Conservation (phyloP, 2,888 invertebrate genomes). For the Lottia gigantea region DNA sequence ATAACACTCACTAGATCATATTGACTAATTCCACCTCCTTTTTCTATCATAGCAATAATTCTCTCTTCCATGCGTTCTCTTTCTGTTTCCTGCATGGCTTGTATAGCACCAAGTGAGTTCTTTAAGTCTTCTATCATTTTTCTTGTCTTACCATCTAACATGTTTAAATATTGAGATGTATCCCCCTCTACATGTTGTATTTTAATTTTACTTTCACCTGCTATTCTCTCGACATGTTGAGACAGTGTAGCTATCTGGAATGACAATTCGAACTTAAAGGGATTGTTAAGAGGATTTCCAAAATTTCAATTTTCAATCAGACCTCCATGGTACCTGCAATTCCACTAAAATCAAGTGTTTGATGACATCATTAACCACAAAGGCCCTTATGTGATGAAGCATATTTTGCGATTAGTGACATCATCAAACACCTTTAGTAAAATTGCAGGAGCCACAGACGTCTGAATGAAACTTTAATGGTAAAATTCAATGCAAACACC, state of each 20-base stretch:
- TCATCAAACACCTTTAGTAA: neutral
- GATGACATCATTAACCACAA: too few species aligned
- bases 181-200: constrained; percentile 60
- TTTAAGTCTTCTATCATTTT: constrained; percentile 59
- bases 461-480: too few species aligned
- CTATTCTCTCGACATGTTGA: constrained; percentile 41
- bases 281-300: too few species aligned
- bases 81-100: constrained; percentile 51
- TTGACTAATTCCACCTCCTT: constrained; percentile 37
- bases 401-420: too few species aligned
- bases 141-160: constrained; percentile 58
- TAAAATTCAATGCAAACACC: too few species aligned
- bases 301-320: too few species aligned
- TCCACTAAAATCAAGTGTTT: too few species aligned
- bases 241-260: constrained; percentile 16
- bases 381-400: too few species aligned
- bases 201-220: constrained; percentile 52
- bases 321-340: too few species aligned
- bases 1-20: too few species aligned
- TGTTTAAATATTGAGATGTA: constrained; percentile 56
- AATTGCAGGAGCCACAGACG: too few species aligned
- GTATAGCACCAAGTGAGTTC: constrained; percentile 44
- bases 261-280: too few species aligned
- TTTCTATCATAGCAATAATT: constrained; percentile 52
- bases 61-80: constrained; percentile 62